A percentile compares a stretch with the other conserved stretches of the same genome.
phyloP scores from a whole-genome alignment of 1,140 invertebrate species.

The Diorhabda elongata region DNA sequence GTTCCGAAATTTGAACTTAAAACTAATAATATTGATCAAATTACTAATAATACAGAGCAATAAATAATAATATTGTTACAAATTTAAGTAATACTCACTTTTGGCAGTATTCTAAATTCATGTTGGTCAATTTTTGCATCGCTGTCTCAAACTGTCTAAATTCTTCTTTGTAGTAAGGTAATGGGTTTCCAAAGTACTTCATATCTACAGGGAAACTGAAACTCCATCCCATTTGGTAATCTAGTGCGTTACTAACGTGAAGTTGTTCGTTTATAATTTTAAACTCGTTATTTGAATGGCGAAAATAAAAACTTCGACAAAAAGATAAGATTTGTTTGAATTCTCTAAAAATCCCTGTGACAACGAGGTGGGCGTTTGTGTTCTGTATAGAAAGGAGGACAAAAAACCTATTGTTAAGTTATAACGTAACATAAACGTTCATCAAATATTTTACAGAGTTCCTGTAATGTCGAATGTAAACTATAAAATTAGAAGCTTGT shows the following conservation, averaged over 20 bases:
- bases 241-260: constrained; percentile 12
- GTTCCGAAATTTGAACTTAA: too few relatives aligned
- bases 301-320: constrained; percentile 5
- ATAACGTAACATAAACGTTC: too few relatives aligned
- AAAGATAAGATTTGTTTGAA: background rate
- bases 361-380: background rate
- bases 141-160: constrained; percentile 7
- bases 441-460: too few relatives aligned
- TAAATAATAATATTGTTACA: too few relatives aligned
- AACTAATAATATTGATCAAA: too few relatives aligned
- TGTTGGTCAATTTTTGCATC: constrained; percentile 4
- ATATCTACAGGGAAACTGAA: constrained; percentile 7
- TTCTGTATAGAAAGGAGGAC: background rate
- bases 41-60: too few relatives aligned
- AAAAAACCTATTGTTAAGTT: too few relatives aligned
- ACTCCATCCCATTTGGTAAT: constrained; percentile 11
- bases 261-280: constrained; percentile 12
- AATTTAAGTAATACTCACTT: too few relatives aligned
- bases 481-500: too few relatives aligned
- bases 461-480: too few relatives aligned
- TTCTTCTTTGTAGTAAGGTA: constrained; percentile 6
- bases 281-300: background rate
- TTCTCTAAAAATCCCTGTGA: constrained; percentile 9
- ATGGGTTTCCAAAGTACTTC: background rate
- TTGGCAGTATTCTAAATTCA: constrained; percentile 5